These are phyloP conservation scores for Hassar affinis DNA, from an alignment of 2,113 vertebrate genomes.

Conservation along the genomic window DNA sequence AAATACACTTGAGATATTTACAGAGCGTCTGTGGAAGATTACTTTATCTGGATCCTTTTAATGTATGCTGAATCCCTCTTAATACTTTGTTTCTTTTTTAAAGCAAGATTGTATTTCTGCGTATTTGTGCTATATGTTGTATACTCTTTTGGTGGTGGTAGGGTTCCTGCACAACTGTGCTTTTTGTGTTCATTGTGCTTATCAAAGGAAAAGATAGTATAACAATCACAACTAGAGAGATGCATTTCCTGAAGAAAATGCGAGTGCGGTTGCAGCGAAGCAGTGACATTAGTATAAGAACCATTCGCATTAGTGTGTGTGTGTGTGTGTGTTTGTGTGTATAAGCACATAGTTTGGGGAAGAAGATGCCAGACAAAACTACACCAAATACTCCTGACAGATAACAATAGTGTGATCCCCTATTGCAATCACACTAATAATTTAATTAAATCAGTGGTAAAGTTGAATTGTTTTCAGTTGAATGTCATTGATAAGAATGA, in stretches of 20 bases:
- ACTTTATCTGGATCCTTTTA: not conserved
- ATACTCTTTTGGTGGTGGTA: not conserved
- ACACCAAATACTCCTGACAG: too few relatives aligned
- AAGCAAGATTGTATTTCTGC: not conserved
- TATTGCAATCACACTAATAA: too few relatives aligned
- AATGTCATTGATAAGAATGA: not conserved
- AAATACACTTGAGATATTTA: slow-evolving; percentile 61
- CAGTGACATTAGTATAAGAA: too few relatives aligned
- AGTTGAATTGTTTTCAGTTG: not conserved
- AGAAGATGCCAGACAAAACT: too few relatives aligned
- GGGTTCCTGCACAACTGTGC: not conserved
- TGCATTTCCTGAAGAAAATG: too few relatives aligned
- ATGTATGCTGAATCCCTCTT: not conserved
- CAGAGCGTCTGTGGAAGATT: slow-evolving; percentile 48
- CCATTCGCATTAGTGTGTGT: too few relatives aligned
- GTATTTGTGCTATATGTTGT: not conserved
- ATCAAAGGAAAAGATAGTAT: not conserved
- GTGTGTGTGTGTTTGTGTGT: too few relatives aligned
- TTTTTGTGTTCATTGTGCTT: not conserved
- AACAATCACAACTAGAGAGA: not conserved
- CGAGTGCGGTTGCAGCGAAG: too few relatives aligned
- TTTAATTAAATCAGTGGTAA: not conserved
- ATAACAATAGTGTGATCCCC: too few relatives aligned
- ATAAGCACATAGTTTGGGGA: too few relatives aligned
- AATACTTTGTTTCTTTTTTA: not conserved